Conservation (phyloP, 2,113 vertebrate genomes). For the Leptocoma aspasia region DNA sequence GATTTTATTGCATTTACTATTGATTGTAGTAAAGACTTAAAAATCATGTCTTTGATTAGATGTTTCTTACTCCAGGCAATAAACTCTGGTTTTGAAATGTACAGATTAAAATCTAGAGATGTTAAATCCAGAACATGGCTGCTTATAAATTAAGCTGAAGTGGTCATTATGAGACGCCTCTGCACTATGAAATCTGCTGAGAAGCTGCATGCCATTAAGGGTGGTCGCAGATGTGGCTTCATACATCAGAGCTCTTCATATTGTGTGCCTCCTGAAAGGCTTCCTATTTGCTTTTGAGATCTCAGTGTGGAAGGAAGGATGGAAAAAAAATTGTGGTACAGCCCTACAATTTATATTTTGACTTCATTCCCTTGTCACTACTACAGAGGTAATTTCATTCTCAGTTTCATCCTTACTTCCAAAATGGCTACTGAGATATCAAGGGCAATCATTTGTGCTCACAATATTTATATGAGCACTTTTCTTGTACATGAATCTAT, state of each 20-base stretch:
- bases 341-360: not conserved
- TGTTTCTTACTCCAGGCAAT: not conserved
- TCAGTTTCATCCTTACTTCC: not conserved
- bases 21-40: not conserved
- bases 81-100: not conserved
- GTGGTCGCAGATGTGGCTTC: not conserved
- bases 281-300: not conserved
- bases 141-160: not conserved
- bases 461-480: not conserved
- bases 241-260: not conserved
- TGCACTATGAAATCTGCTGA: not conserved
- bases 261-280: not conserved
- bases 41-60: not conserved
- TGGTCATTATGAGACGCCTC: not conserved
- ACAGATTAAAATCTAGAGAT: not conserved
- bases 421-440: not conserved
- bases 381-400: not conserved
- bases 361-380: not conserved
- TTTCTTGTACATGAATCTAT: fast-evolving
- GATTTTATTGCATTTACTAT: not conserved
- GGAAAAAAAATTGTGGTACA: fast-evolving
- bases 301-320: not conserved
- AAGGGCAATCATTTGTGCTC: not conserved
- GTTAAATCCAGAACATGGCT: not conserved
- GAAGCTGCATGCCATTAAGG: not conserved